Conservation (phyloP, 2,113 vertebrate species). For the Tympanuchus pallidicinctus region DNA sequence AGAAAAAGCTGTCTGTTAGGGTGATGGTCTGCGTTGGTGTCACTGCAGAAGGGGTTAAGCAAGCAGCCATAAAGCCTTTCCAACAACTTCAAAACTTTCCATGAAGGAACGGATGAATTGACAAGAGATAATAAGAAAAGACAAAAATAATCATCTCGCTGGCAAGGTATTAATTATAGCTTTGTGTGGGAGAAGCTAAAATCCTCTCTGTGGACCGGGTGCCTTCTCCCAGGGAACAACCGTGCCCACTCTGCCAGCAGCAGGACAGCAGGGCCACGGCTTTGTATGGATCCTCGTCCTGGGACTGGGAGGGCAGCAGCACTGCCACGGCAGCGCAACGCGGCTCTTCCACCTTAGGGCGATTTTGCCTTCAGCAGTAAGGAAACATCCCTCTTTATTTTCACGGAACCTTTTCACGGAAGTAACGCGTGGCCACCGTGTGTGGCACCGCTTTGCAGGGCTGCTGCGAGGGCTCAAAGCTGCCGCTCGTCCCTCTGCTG, state of each 20-base stretch:
- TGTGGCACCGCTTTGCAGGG: neutral
- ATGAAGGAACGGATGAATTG: constrained; percentile 23
- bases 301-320: neutral
- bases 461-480: neutral
- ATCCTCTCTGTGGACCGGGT: neutral
- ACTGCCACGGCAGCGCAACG: accelerated
- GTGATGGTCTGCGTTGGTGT: neutral
- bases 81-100: neutral
- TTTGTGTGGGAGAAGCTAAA: constrained; percentile 47
- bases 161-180: constrained; percentile 57
- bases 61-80: neutral
- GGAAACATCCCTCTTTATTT: neutral
- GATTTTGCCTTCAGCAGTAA: accelerated
- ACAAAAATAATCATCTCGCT: constrained; percentile 18
- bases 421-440: neutral
- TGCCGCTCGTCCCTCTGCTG: neutral
- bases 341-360: neutral
- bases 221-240: neutral
- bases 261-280: accelerated
- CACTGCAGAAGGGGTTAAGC: neutral
- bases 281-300: neutral
- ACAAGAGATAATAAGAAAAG: neutral
- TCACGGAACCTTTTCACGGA: neutral
- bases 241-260: neutral
- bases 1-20: neutral